Evolutionary conservation across 2,888 invertebrate genomes (phyloP), one percentile per base, ranked within the genome.

Genomic region (Cyrtodaria siliqua): DNA sequence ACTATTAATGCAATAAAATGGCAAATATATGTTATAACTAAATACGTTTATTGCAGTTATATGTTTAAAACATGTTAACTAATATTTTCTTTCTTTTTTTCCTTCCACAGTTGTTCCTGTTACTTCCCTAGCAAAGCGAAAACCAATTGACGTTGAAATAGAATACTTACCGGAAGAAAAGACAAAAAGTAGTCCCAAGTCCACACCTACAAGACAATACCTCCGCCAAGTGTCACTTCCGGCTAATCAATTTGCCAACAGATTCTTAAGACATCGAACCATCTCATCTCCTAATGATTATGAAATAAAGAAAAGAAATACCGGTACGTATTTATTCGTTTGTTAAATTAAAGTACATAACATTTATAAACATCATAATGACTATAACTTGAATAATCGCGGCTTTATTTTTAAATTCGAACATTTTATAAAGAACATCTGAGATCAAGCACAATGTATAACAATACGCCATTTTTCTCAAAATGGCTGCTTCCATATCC

Each of bases 71-170:
- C n/a, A n/a, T n/a, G n/a, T n/a, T n/a, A n/a, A n/a, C n/a, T n/a
- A n/a, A n/a, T n/a, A n/a, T n/a, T 33, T 33, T 33, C 33, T 33
- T 33, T 4, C 12, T 33, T 33, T 33, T 59, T 27, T 66, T 44
- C 20, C 47, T 20, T 49, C 83, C 81, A 26, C 78, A 89, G 89
- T 88, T 20, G 72, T 89, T 12, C 89, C 89, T 2, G 23, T 88
- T 0, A 60, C 75, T 29, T 74, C 82, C 0, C 75, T 89, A 29
- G 60, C 86, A 20, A 76, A 79, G 18, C 74, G 89, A 27, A 82
- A 86, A 26, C 73, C 85, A 23, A 71, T 88, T 8, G 85, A 86
- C 33, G 85, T 88, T 12, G 83, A 86, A 52, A 81, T 88, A 1
- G 86, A 87, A 40, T 89, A 85, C 57, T 55, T 82, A 38, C 84